Evolutionary conservation across 2,113 vertebrate genomes (phyloP).

Genomic region (Propithecus coquereli): DNA sequence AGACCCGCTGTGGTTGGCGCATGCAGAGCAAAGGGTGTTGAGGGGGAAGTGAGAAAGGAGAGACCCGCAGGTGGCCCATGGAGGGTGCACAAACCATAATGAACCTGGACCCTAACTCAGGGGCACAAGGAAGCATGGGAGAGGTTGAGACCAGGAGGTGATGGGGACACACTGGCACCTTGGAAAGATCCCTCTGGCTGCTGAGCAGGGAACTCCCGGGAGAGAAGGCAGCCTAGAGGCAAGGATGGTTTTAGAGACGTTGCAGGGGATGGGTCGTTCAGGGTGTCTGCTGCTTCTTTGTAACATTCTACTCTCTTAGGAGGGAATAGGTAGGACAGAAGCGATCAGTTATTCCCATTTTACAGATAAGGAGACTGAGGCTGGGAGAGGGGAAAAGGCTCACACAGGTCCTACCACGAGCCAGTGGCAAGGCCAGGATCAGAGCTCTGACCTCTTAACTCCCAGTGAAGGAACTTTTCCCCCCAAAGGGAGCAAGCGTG

Average conservation of each 20-base stretch:
- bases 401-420: too few species aligned
- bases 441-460: not conserved
- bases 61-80: accelerated
- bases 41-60: not conserved
- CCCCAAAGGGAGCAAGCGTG: not conserved
- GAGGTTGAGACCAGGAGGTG: not conserved
- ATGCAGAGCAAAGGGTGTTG: not conserved
- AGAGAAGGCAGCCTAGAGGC: not conserved
- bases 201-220: not conserved
- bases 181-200: not conserved
- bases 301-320: not conserved
- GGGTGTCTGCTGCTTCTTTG: too few species aligned
- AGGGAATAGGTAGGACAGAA: too few species aligned
- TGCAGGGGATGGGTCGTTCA: not conserved
- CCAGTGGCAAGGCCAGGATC: not conserved
- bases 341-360: not conserved
- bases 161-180: not conserved
- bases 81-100: accelerated
- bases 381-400: not conserved
- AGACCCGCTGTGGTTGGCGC: too few species aligned
- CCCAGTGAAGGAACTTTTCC: not conserved
- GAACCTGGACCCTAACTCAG: not conserved
- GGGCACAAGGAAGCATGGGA: not conserved
- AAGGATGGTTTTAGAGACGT: not conserved
- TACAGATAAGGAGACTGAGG: not conserved